Evolutionary conservation across 2,888 invertebrate species (phyloP), one percentile per base, ranked within the genome.

Genomic region (Ophion costatus): DNA sequence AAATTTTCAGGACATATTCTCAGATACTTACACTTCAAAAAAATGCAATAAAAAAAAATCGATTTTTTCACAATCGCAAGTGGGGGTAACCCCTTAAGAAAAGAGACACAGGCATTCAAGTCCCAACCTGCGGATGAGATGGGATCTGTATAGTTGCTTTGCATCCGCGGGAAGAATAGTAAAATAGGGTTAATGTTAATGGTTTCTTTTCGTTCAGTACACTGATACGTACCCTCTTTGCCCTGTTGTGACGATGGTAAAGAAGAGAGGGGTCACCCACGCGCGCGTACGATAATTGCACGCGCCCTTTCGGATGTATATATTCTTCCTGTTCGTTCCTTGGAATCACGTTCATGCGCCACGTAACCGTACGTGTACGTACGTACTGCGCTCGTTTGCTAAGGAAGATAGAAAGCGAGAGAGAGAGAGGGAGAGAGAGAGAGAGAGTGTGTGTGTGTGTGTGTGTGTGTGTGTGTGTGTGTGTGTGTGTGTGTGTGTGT

Each of bases 251-350:
- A 73, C 64, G 82, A 69, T 70, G 76, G 79, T 24, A 51, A 79
- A 83, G 69, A 87, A 90, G 90, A 91, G 90, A 92, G 90, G 91
- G 90, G 89, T 92, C 93, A 92, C 93, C 93, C 92, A 93, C 93
- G 92, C 92, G 90, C 91, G 91, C 92, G 92, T 92, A 93, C 93
- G 92, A 93, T 93, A 93, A 93, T 93, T 93, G 93, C 92, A 92
- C 92, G 92, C 91, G 92, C 88, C 84, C 80, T 83, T 56, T 74
- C 45, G 33, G 17, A 66, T 66, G 61, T 14, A 80, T 57, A 80
- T 85, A 80, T 85, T 85, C 79, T 80, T 83, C 75, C 71, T 83
- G 85, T 84, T 82, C 82, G 82, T 69, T 83, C 80, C 80, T 82
- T 73, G 80, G 80, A 80, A 79, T 84, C 84, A 82, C 80, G 84